Evolutionary conservation across 2,888 invertebrate species (phyloP), one percentile per base, ranked within the genome.

Genomic region (Diaprepes abbreviatus): DNA sequence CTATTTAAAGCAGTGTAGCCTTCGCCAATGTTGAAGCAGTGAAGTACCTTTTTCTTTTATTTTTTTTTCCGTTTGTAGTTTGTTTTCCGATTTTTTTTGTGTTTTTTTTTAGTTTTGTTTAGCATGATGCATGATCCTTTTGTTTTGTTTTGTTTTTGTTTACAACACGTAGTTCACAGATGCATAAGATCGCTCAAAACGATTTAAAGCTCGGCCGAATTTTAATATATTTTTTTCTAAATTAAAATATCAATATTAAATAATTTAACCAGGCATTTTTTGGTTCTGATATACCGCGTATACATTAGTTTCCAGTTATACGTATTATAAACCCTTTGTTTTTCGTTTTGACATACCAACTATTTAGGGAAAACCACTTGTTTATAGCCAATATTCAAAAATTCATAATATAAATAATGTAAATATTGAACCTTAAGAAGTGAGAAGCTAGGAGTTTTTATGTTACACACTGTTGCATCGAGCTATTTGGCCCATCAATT

Each of bases 121-220:
- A 76, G 82, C 83, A 81, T 82, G 82, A 70, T 76, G 83, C 82
- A 83, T 82, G 83, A 70, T 71, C 74, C 76, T 79, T 68, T 79
- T 82, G 57, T 73, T 74, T 66, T 24, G 33, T 72, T 72, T 72
- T 64, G 40, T 55, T 69, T 73, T 75, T 66, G 72, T 77, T 78
- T 77, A 40, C 19, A 60, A 73, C 79, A 80, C 80, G 74, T 81
- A 81, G 81, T 82, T 77, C 82, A 83, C 83, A 83, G 83, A 83
- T 84, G 83, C 83, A 83, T 83, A 83, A 82, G 83, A 84, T 83
- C 81, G 84, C 84, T 84, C 84, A 82, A 84, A 84, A 83, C 83
- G 82, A 78, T 75, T 66, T 38, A 33, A 66, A 80, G 82, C 81
- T 82, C 82, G 80, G 82, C 83, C 82, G 80, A 82, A 77, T 78